Conservation (phyloP, 1,140 invertebrate species). For the Luehdorfia chinensis region DNA sequence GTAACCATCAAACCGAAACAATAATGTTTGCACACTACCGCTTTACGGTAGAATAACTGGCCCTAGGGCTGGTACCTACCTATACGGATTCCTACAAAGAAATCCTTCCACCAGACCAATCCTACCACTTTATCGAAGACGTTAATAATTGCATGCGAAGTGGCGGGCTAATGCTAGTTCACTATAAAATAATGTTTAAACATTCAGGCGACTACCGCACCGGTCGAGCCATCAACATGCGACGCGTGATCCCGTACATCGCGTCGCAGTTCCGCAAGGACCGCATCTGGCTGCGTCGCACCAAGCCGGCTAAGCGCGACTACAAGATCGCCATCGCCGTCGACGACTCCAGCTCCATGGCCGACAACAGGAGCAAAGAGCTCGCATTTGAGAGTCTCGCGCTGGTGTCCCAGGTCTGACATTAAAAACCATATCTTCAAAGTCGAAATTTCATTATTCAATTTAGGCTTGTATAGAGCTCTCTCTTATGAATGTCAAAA, state of each 20-base stretch:
- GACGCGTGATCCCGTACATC: constrained; percentile 96
- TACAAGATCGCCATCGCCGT: constrained; percentile 98
- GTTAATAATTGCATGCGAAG: too few relatives aligned
- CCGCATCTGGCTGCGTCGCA: constrained; percentile 98
- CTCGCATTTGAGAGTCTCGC: constrained; percentile 97
- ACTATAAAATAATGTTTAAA: too few relatives aligned
- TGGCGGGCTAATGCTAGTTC: too few relatives aligned
- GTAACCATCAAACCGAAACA: too few relatives aligned
- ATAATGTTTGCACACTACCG: too few relatives aligned
- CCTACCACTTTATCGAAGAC: too few relatives aligned
- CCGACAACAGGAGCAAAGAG: constrained; percentile 92
- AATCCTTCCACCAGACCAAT: too few relatives aligned
- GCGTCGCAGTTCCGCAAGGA: constrained; percentile 99
- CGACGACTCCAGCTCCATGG: constrained; percentile 97
- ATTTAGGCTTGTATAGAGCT: background rate
- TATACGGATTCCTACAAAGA: too few relatives aligned
- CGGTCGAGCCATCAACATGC: constrained; percentile 98
- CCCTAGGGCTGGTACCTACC: too few relatives aligned
- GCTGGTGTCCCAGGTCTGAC: constrained; percentile 84
- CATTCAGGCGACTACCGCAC: constrained; percentile 91
- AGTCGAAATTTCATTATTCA: too few relatives aligned
- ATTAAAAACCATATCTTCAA: constrained; percentile 4
- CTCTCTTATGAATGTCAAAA: too few relatives aligned
- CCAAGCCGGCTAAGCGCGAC: constrained; percentile 95
- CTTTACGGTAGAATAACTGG: too few relatives aligned